Percentiles rank a stretch among this genome's conserved stretches.
Conservation (phyloP, 92 coral and sea anemone species). For the Porites divaricata region DNA sequence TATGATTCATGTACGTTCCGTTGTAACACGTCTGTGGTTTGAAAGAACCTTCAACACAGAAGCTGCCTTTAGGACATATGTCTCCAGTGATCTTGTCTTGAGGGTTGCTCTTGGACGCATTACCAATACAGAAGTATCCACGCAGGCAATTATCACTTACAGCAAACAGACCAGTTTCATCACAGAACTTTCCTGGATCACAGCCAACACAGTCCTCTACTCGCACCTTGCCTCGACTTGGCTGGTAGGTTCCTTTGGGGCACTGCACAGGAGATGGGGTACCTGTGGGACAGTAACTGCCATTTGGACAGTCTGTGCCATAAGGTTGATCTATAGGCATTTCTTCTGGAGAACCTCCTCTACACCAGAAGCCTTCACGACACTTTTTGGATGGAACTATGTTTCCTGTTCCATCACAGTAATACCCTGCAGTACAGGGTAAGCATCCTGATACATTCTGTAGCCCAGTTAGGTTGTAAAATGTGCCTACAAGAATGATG, state of each 20-base stretch:
- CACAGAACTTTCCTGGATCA: conserved; percentile 98
- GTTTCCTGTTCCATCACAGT: conserved; percentile 73
- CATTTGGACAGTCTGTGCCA: conserved; percentile 94
- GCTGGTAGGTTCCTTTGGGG: conserved; percentile 92
- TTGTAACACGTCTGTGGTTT: conserved; percentile 78
- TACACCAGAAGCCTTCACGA: conserved; percentile 93
- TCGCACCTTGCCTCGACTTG: conserved; percentile 77
- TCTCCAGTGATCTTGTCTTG: conserved; percentile 81
- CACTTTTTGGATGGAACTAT: conserved; percentile 75
- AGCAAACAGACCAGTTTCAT: conserved; percentile 69
- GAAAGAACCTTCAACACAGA: conserved; percentile 72
- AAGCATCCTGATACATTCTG: conserved; percentile 76
- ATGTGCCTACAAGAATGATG: conserved; percentile 67
- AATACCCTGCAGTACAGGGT: conserved; percentile 91
- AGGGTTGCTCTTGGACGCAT: conserved; percentile 76
- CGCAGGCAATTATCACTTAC: conserved; percentile 81
- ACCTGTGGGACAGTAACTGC: conserved; percentile 97
- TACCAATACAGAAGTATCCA: conserved; percentile 84
- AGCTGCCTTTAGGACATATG: conserved; percentile 89
- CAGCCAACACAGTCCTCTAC: conserved; percentile 84
- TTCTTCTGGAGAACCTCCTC: conserved; percentile 75
- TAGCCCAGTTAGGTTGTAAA: conserved; percentile 80
- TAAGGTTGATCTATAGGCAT: conserved; percentile 74
- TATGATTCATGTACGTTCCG: conserved; percentile 95
- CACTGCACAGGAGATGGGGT: conserved; percentile 89